These are phyloP conservation scores for Epirrhoe alternata DNA, from an alignment of 2,888 invertebrate species.

Conservation along the genomic window DNA sequence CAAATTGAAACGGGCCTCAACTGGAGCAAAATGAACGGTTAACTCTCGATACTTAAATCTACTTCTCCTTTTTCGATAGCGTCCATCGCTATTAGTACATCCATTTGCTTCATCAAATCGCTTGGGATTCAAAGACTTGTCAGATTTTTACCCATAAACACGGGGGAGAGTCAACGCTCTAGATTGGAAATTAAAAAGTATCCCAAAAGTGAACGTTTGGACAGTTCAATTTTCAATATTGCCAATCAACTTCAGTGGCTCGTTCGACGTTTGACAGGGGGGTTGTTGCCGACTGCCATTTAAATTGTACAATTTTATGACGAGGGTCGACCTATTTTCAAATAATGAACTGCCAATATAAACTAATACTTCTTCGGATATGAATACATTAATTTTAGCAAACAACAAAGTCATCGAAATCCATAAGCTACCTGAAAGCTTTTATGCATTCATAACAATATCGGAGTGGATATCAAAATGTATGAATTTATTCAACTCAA, in stretches of 20 bases:
- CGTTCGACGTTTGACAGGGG: slow-evolving; percentile 62
- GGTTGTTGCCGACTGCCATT: slow-evolving; percentile 58
- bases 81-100: slow-evolving; percentile 42
- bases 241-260: slow-evolving; percentile 67
- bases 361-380: slow-evolving; percentile 16
- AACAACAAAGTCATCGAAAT: slow-evolving; percentile 16
- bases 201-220: slow-evolving; percentile 64
- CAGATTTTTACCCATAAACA: slow-evolving; percentile 58
- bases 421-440: slow-evolving; percentile 26
- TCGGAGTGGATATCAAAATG: slow-evolving; percentile 27
- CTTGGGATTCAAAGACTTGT: slow-evolving; percentile 50
- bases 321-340: slow-evolving; percentile 58
- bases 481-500: slow-evolving; percentile 31
- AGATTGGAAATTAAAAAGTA: slow-evolving; percentile 65
- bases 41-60: slow-evolving; percentile 60
- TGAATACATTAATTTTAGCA: slow-evolving; percentile 22
- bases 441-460: slow-evolving; percentile 35
- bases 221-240: slow-evolving; percentile 72
- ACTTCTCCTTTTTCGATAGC: slow-evolving; percentile 49
- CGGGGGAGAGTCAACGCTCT: slow-evolving; percentile 51
- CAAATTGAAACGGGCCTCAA: slow-evolving; percentile 75
- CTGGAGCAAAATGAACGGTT: slow-evolving; percentile 67
- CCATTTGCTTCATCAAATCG: slow-evolving; percentile 46
- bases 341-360: slow-evolving; percentile 39
- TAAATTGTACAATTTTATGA: slow-evolving; percentile 69